phyloP scores from a whole-genome alignment of 2,888 invertebrate genomes.

The Nezara viridula region DNA sequence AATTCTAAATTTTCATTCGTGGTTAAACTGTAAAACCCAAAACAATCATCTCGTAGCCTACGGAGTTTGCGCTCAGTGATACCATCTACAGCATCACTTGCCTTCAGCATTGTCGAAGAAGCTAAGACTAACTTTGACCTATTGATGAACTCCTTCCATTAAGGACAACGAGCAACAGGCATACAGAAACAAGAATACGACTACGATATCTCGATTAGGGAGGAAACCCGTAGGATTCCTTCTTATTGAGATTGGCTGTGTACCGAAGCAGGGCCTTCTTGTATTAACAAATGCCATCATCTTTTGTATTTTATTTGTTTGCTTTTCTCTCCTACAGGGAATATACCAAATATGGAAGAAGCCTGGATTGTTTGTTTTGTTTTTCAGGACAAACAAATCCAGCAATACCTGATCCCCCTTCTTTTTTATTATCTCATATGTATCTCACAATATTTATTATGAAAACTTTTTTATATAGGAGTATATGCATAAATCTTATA shows the following conservation, averaged over 20 bases:
- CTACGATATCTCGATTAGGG: neutral
- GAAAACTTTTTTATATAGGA: neutral
- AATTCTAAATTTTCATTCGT: no score
- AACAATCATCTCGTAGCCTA: no score
- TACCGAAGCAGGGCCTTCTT: neutral
- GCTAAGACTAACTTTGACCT: neutral
- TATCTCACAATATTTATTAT: neutral
- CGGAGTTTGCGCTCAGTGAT: neutral
- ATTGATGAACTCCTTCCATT: conserved; percentile 2
- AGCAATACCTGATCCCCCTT: neutral
- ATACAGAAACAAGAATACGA: neutral
- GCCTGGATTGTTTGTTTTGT: neutral
- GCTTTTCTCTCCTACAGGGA: neutral
- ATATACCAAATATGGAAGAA: neutral
- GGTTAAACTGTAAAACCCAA: no score
- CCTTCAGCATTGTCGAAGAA: neutral
- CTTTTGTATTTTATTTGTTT: conserved; percentile 10
- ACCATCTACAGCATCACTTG: neutral
- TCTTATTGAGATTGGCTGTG: conserved; percentile 1
- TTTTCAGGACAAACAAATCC: neutral
- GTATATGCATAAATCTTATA: no score
- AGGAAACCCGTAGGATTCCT: neutral
- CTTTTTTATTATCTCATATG: neutral
- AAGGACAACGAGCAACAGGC: neutral
- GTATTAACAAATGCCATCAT: conserved; percentile 8